These are phyloP conservation scores for Trichogramma dendrolimi DNA, from an alignment of 2,888 invertebrate genomes.

Conservation along the genomic window DNA sequence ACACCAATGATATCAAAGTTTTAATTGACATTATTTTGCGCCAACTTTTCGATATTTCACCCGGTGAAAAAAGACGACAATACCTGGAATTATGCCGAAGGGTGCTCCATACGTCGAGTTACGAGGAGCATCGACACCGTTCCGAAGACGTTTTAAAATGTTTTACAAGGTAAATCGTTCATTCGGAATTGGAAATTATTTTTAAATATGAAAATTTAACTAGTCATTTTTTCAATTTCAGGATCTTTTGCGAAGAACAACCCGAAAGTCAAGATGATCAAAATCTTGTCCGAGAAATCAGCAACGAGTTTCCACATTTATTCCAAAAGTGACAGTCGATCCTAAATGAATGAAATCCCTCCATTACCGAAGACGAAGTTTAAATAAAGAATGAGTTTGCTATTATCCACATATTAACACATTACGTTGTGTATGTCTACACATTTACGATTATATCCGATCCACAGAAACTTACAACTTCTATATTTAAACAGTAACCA, in stretches of 20 bases:
- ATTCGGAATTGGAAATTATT: not conserved
- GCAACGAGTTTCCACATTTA: conserved; percentile 76
- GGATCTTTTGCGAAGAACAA: conserved; percentile 81
- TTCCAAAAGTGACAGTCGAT: conserved; percentile 44
- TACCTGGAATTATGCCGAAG: conserved; percentile 77
- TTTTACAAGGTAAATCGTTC: conserved; percentile 59
- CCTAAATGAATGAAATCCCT: not conserved
- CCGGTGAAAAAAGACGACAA: conserved; percentile 76
- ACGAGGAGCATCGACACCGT: conserved; percentile 74
- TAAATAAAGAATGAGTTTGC: not conserved
- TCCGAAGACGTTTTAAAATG: conserved; percentile 78
- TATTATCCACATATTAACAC: conserved; percentile 2
- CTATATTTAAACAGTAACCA: conserved; percentile 16
- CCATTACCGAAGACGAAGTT: not conserved
- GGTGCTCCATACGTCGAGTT: conserved; percentile 77
- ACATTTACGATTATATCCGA: conserved; percentile 7
- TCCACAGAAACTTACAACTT: not conserved
- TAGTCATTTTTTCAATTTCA: conserved; percentile 28
- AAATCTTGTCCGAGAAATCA: conserved; percentile 72
- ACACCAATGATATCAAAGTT: conserved; percentile 92
- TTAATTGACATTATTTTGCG: conserved; percentile 89
- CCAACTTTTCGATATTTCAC: conserved; percentile 83
- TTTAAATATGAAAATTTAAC: not conserved
- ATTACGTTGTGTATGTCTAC: not conserved
- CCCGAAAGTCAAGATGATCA: conserved; percentile 73